Percentiles rank a stretch among this genome's conserved stretches.
Evolutionary conservation across 1,140 invertebrate species (phyloP).

Genomic region (Helicoverpa armigera): DNA sequence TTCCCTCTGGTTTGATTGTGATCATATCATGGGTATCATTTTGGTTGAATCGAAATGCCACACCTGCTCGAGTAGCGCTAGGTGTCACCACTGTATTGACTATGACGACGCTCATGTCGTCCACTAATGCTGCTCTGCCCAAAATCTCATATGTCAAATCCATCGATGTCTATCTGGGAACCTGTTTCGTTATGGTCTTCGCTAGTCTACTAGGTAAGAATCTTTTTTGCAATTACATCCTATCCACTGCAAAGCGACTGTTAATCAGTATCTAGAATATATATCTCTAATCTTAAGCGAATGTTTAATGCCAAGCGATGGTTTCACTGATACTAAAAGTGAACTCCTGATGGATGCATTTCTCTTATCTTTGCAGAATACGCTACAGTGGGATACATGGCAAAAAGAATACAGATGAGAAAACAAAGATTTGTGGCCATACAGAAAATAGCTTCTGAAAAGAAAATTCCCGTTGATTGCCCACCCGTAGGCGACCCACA

Average conservation of each 20-base stretch:
- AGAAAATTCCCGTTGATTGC: conserved; percentile 93
- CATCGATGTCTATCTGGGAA: conserved; percentile 99
- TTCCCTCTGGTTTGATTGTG: conserved; percentile 99
- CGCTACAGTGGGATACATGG: conserved; percentile 98
- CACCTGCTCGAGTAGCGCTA: conserved; percentile 97
- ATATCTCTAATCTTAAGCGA: conserved; percentile 35
- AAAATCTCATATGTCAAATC: conserved; percentile 99
- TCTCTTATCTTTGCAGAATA: conserved; percentile 91
- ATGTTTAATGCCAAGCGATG: conserved; percentile 19
- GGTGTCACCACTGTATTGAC: conserved; percentile 99
- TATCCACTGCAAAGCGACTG: conserved; percentile 51
- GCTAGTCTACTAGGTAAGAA: conserved; percentile 95
- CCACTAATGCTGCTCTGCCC: conserved; percentile 98
- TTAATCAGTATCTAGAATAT: neutral
- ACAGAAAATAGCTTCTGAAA: conserved; percentile 96
- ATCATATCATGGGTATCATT: conserved; percentile 99
- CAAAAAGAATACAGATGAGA: conserved; percentile 98
- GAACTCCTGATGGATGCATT: conserved; percentile 38
- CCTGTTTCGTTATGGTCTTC: conserved; percentile 99
- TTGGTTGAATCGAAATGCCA: conserved; percentile 97
- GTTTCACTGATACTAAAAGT: neutral
- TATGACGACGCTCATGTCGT: conserved; percentile 99
- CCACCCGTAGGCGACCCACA: conserved; percentile 90
- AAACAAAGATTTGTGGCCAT: conserved; percentile 96
- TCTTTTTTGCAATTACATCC: conserved; percentile 37